Conservation (phyloP, 2,797 vertebrate genomes). For the Thaleichthys pacificus region DNA sequence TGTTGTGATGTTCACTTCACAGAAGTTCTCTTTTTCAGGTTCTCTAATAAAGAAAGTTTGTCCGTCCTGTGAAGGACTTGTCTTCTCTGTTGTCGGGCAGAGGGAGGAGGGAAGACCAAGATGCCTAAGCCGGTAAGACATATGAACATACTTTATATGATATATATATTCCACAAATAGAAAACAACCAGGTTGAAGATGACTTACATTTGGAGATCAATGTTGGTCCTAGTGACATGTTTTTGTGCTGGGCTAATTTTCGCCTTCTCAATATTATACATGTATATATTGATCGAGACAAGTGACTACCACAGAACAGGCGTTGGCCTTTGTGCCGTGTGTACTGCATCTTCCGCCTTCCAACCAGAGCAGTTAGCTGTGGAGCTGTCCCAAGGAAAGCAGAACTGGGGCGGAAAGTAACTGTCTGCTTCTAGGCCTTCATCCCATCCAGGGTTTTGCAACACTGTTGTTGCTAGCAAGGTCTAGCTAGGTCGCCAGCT, state of each 20-base stretch:
- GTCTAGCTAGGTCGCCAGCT: conserved; percentile 40
- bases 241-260: not conserved
- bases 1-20: not conserved
- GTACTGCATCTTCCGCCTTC: too few relatives aligned
- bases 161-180: too few relatives aligned
- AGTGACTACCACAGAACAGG: too few relatives aligned
- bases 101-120: conserved; percentile 72
- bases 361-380: not conserved
- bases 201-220: not conserved
- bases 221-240: not conserved
- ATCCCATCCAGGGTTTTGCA: conserved; percentile 23
- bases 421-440: conserved; percentile 34
- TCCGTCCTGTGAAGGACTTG: conserved; percentile 53
- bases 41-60: conserved; percentile 38
- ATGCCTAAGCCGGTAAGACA: conserved; percentile 93
- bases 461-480: conserved; percentile 60
- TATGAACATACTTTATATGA: not conserved
- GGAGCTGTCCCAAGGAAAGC: conserved; percentile 58
- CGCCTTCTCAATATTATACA: not conserved
- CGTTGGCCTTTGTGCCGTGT: too few relatives aligned
- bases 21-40: conserved; percentile 50
- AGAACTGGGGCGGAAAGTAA: conserved; percentile 54
- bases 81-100: conserved; percentile 55
- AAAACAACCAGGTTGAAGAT: not conserved
- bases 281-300: too few relatives aligned